Evolutionary conservation across 92 coral and sea anemone species (phyloP), one percentile per base, ranked within the genome.

Genomic region (Palythoa grandis): DNA sequence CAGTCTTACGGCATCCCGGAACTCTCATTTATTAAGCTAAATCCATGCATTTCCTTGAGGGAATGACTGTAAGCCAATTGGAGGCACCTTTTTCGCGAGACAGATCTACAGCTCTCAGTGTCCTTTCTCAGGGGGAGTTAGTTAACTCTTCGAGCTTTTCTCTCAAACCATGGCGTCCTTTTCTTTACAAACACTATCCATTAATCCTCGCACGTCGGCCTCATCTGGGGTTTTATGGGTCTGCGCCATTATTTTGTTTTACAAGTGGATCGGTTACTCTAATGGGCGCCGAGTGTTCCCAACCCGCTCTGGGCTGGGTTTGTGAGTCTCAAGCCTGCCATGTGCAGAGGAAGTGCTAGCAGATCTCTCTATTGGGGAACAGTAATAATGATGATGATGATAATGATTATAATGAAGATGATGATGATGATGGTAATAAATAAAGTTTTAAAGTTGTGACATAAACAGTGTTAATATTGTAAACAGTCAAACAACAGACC

Each of bases 51-150:
- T 68, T 85, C 20, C 43, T 50, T 5, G 77, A 48, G 19, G 82
- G 90, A 63, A 87, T 71, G 10, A 61, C 90, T 37, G 87, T 79
- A 20, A 87, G 47, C 82, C 82, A 80, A 47, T 20, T 63, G 52
- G 79, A 86, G 83, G 86, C 86, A 43, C 77, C 85, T 19, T 86
- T 87, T 70, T 87, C 86, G 63, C 77, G 70, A 13, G 86, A 86
- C 53, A 79, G 74, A 25, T 80, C 90, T 61, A 87, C 52, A 20
- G 68, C 67, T 72, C 90, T 70, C 13, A 54, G 77, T 52, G 79
- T 82, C 39, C 60, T 87, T 75, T 24, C 39, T 57, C 83, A 52
- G 23, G 57, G 20, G 69, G 74, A 50, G 60, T 15, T 43, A 71
- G 60, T 86, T 65, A 79, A 47, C 8, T 79, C 25, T n/a, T 56